Conservation (phyloP, 35 echinoderm and acorn worm genomes). For the Anneissia japonica region DNA sequence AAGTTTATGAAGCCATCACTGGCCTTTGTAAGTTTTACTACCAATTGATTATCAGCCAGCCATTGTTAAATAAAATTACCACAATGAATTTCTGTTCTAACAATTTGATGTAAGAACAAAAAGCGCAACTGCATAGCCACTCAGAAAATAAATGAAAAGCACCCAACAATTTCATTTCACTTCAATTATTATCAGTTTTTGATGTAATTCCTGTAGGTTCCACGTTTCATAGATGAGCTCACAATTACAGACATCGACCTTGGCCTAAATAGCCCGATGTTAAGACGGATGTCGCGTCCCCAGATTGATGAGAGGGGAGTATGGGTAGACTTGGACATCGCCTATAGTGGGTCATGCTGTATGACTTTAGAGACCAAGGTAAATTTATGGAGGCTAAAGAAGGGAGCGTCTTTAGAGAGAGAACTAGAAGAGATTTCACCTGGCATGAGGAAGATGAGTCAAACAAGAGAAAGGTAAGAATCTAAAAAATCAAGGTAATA, state of each 20-base stretch:
- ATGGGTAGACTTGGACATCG: slow-evolving; percentile 91
- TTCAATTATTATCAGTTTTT: background rate
- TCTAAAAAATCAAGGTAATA: no score
- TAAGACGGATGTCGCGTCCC: slow-evolving; percentile 68
- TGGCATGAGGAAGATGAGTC: slow-evolving; percentile 35
- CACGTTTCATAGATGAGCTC: slow-evolving; percentile 83
- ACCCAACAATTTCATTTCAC: no score
- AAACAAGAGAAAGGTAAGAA: slow-evolving; percentile 28
- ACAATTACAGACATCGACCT: slow-evolving; percentile 96
- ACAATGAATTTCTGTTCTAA: no score
- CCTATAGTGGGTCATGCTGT: slow-evolving; percentile 82
- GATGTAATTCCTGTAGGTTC: slow-evolving; percentile 42
- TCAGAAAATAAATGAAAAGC: no score
- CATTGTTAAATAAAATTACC: no score
- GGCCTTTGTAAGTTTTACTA: no score
- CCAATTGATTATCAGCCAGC: no score
- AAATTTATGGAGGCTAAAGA: slow-evolving; percentile 77
- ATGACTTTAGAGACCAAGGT: slow-evolving; percentile 89
- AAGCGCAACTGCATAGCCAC: no score
- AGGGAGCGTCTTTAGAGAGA: slow-evolving; percentile 34
- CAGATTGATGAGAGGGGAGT: slow-evolving; percentile 55
- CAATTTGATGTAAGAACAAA: no score
- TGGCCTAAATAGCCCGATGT: slow-evolving; percentile 61
- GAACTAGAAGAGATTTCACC: slow-evolving; percentile 70
- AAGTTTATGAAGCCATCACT: no score